Conservation (phyloP, 2,888 invertebrate genomes). For the Oscheius sp. region DNA sequence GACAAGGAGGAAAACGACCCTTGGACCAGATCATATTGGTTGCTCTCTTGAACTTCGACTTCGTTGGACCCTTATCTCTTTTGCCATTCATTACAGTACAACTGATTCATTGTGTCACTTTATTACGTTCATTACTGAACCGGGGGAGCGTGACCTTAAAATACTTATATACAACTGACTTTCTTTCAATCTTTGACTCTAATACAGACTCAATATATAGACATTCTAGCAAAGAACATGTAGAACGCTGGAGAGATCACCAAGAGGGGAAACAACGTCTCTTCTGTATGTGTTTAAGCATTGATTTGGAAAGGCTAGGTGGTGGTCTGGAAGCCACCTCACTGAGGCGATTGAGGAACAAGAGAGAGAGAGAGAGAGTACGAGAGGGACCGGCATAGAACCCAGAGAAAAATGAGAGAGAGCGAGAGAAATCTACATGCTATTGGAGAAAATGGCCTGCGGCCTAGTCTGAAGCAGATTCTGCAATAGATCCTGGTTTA, state of each 20-base stretch:
- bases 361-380: neutral
- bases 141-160: too few species aligned
- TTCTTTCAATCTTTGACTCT: constrained; percentile 5
- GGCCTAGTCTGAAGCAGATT: neutral
- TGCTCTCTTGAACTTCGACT: too few species aligned
- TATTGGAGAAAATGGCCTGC: constrained; percentile 27
- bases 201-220: neutral
- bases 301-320: too few species aligned
- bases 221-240: constrained; percentile 25
- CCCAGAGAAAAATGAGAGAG: constrained; percentile 7
- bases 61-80: neutral
- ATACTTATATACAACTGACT: constrained; percentile 9
- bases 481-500: constrained; percentile 9
- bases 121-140: neutral
- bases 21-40: too few species aligned
- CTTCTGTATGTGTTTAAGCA: neutral
- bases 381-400: neutral
- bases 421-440: constrained; percentile 14
- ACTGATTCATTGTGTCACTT: neutral
- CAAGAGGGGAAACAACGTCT: neutral
- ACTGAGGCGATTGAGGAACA: constrained; percentile 16
- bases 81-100: neutral
- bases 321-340: constrained; percentile 19
- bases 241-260: constrained; percentile 28
- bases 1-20: too few species aligned